These are phyloP conservation scores for Hypomesus transpacificus DNA, from an alignment of 2,113 vertebrate genomes.

Conservation along the genomic window DNA sequence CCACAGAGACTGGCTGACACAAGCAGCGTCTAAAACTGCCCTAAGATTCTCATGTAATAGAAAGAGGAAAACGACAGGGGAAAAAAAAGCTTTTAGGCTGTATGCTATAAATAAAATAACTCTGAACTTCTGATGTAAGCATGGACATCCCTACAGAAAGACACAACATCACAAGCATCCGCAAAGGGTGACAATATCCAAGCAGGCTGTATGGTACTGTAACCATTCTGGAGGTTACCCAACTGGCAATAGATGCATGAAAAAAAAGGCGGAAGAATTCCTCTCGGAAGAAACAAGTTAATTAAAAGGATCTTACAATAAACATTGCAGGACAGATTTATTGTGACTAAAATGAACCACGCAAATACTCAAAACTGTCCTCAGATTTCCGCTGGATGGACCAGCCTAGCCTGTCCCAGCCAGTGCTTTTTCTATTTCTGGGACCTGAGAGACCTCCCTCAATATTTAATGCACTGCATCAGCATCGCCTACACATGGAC, in stretches of 20 bases:
- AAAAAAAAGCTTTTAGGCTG: slow-evolving; percentile 4
- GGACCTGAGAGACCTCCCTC: slow-evolving; percentile 65
- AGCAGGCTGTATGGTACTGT: neutral
- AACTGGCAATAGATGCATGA: neutral
- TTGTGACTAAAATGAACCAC: neutral
- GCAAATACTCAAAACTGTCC: slow-evolving; percentile 11
- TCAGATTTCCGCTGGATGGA: slow-evolving; percentile 25
- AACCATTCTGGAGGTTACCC: neutral
- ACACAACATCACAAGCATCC: neutral
- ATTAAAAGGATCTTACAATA: neutral
- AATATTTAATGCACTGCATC: slow-evolving; percentile 76
- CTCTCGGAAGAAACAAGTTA: neutral
- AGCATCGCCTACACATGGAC: slow-evolving; percentile 70
- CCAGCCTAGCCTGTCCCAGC: neutral
- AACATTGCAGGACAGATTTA: neutral
- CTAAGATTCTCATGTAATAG: slow-evolving; percentile 31
- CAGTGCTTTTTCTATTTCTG: slow-evolving; percentile 62
- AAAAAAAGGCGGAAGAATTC: neutral
- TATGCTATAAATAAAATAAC: neutral
- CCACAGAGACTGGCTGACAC: slow-evolving; percentile 54
- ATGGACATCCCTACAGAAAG: slow-evolving; percentile 33
- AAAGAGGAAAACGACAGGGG: slow-evolving; percentile 18
- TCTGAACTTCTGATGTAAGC: neutral
- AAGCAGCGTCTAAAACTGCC: slow-evolving; percentile 41
- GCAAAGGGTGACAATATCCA: neutral